Percentiles rank a stretch among this genome's conserved stretches.
phyloP scores from a whole-genome alignment of 2,888 invertebrate genomes.

The Seira ritae region DNA sequence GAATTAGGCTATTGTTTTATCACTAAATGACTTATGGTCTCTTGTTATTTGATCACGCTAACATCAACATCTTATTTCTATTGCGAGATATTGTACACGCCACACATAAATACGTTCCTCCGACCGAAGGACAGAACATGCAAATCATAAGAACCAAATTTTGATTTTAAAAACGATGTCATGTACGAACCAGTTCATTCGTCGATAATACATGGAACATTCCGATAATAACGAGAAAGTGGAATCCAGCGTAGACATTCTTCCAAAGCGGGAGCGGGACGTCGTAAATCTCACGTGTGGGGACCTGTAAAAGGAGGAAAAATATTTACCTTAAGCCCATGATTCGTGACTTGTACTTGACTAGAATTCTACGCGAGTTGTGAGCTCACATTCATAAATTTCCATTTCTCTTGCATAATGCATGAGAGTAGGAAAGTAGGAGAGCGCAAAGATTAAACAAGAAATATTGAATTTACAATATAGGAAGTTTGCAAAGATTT shows the following conservation, averaged over 20 bases:
- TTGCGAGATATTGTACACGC: too few species aligned
- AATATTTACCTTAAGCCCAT: slow-evolving; percentile 14
- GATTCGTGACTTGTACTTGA: too few species aligned
- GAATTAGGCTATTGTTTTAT: too few species aligned
- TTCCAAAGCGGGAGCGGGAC: slow-evolving; percentile 82
- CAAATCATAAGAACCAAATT: too few species aligned
- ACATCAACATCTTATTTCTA: too few species aligned
- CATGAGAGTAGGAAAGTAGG: background rate
- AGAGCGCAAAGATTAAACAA: slow-evolving; percentile 23
- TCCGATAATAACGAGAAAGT: slow-evolving; percentile 82
- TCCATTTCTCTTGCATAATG: background rate
- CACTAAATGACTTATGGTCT: too few species aligned
- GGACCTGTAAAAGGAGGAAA: slow-evolving; percentile 77
- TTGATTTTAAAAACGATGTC: too few species aligned
- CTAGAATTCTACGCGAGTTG: too few species aligned
- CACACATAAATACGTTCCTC: too few species aligned
- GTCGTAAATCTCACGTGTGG: slow-evolving; percentile 82
- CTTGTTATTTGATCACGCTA: too few species aligned
- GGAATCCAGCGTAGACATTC: slow-evolving; percentile 81
- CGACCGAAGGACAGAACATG: too few species aligned
- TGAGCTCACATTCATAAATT: slow-evolving; percentile 14
- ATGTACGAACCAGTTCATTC: slow-evolving; percentile 82
- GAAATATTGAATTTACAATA: slow-evolving; percentile 9
- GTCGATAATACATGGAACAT: slow-evolving; percentile 82
- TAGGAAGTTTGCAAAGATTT: background rate